Conservation (phyloP, 1,140 invertebrate genomes). For the Lanistes nyassanus region DNA sequence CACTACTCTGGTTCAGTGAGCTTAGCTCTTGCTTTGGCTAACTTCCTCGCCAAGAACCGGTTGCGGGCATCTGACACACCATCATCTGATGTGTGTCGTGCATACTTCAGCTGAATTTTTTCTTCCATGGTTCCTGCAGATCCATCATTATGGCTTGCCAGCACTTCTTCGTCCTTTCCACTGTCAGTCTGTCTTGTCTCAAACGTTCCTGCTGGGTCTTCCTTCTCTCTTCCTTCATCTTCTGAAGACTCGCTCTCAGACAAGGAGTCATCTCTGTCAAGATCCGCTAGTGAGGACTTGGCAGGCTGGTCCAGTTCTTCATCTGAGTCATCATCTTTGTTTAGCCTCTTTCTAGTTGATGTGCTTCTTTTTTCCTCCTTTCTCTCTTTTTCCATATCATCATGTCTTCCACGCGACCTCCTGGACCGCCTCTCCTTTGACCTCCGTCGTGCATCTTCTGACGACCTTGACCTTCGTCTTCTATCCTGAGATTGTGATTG, state of each 20-base stretch:
- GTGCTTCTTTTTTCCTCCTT: neutral
- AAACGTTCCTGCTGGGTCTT: neutral
- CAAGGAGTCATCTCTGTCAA: no score
- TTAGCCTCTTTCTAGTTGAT: neutral
- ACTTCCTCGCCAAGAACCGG: slow-evolving; percentile 47
- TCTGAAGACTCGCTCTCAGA: neutral
- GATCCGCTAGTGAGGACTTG: no score
- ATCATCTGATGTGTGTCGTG: slow-evolving; percentile 34
- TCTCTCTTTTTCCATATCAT: neutral
- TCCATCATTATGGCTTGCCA: slow-evolving; percentile 14
- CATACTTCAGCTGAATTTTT: slow-evolving; percentile 37
- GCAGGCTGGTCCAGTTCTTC: no score
- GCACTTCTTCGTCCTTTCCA: neutral
- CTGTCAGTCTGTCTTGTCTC: slow-evolving; percentile 28
- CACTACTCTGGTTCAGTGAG: slow-evolving; percentile 1
- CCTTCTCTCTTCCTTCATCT: neutral
- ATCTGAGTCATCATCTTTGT: no score
- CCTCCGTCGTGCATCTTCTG: slow-evolving; percentile 17
- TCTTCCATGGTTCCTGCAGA: neutral
- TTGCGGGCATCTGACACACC: slow-evolving; percentile 37
- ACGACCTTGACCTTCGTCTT: slow-evolving; percentile 39
- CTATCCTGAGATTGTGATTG: slow-evolving; percentile 36
- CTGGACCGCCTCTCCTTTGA: slow-evolving; percentile 13
- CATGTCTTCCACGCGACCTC: neutral
- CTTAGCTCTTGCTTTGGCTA: slow-evolving; percentile 40